Conservation (phyloP, 2,888 invertebrate genomes). For the Ormyrus rosae region DNA sequence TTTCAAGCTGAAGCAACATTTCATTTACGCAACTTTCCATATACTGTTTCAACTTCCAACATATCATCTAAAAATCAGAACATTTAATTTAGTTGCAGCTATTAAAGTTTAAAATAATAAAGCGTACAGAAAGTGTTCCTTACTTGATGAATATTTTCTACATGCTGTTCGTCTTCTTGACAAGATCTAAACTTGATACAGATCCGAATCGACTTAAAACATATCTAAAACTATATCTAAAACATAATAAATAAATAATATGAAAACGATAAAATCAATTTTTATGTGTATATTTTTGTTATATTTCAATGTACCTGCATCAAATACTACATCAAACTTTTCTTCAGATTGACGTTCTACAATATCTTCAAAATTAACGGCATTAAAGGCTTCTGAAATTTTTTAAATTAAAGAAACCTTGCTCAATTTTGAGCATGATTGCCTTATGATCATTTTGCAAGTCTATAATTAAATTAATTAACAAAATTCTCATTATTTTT, state of each 20-base stretch:
- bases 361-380: constrained; percentile 65
- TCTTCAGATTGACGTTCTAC: constrained; percentile 62
- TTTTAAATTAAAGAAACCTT: constrained; percentile 66
- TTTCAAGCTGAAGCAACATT: no score
- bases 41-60: constrained; percentile 74
- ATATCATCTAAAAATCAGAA: constrained; percentile 66
- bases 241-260: constrained; percentile 16
- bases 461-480: no score
- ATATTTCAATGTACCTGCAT: constrained; percentile 67
- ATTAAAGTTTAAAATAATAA: no score
- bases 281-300: no score
- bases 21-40: constrained; percentile 79
- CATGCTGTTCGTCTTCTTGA: constrained; percentile 69
- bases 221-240: constrained; percentile 70
- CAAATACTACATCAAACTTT: constrained; percentile 63
- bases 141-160: constrained; percentile 71
- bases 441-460: no score
- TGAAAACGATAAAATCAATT: constrained; percentile 21
- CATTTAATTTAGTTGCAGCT: constrained; percentile 29
- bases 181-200: constrained; percentile 74
- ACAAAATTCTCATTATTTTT: no score
- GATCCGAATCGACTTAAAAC: constrained; percentile 73
- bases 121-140: constrained; percentile 11
- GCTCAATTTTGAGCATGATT: no score
- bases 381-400: constrained; percentile 68